Percentiles rank a stretch among this genome's conserved stretches.
phyloP scores from a whole-genome alignment of 2,113 vertebrate species.

The Poecilia latipinna region DNA sequence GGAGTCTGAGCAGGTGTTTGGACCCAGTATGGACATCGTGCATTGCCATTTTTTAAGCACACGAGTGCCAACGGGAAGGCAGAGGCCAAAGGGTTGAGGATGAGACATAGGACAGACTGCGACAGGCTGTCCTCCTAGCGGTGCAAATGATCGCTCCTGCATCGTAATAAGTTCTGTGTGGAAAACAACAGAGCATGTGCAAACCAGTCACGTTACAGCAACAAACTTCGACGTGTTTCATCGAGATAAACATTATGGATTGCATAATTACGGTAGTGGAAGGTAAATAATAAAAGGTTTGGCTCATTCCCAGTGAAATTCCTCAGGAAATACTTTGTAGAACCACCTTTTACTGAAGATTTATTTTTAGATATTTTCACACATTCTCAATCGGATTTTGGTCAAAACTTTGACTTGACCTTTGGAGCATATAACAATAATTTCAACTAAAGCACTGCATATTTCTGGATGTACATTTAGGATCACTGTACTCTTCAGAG shows the following conservation, averaged over 20 bases:
- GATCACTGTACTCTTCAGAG: too few relatives aligned
- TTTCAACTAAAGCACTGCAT: too few relatives aligned
- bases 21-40: conserved; percentile 63
- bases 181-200: conserved; percentile 8
- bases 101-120: conserved; percentile 47
- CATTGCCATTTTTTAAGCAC: conserved; percentile 47
- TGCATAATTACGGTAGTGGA: background rate
- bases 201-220: background rate
- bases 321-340: background rate
- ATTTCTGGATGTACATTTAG: too few relatives aligned
- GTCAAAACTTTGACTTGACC: too few relatives aligned
- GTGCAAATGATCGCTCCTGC: conserved; percentile 23
- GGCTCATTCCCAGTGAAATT: too few relatives aligned
- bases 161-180: background rate
- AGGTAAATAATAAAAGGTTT: background rate
- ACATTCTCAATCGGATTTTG: too few relatives aligned
- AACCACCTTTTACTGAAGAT: background rate
- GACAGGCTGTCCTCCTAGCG: conserved; percentile 34
- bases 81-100: conserved; percentile 37
- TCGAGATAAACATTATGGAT: background rate
- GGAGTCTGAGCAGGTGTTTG: conserved; percentile 71
- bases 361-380: too few relatives aligned
- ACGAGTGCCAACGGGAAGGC: conserved; percentile 39
- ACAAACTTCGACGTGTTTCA: background rate
- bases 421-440: too few relatives aligned